phyloP scores from a whole-genome alignment of 2,113 vertebrate species.

The Phylloscopus trochiloides region DNA sequence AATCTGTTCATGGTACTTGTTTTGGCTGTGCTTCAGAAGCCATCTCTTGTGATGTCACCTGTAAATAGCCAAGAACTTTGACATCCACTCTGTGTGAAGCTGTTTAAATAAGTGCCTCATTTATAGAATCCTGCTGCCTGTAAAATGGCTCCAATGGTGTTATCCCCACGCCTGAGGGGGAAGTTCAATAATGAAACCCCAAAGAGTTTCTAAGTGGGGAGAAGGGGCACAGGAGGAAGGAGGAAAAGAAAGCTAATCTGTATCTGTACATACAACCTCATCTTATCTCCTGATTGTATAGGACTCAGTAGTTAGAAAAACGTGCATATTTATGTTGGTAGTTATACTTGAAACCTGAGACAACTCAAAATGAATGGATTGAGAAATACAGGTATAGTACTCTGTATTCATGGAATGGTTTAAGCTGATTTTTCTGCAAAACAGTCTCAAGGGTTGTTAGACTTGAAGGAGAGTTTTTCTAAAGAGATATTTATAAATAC shows the following conservation, averaged over 20 bases:
- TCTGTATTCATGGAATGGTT: neutral
- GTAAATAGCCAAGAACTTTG: slow-evolving; percentile 80
- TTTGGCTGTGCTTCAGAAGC: slow-evolving; percentile 31
- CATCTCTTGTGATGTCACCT: slow-evolving; percentile 83
- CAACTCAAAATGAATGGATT: neutral
- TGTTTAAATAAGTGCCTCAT: slow-evolving; percentile 83
- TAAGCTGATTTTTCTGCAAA: neutral
- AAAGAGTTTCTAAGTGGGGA: slow-evolving; percentile 59
- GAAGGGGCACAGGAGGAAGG: neutral
- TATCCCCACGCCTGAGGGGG: slow-evolving; percentile 74
- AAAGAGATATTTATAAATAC: neutral
- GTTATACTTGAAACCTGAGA: neutral
- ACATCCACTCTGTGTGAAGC: slow-evolving; percentile 79
- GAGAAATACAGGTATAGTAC: neutral
- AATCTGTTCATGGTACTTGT: slow-evolving; percentile 30
- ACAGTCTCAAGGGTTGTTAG: neutral
- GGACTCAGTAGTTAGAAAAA: neutral
- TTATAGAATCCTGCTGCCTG: slow-evolving; percentile 82
- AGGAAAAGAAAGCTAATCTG: slow-evolving; percentile 68
- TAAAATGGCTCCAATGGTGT: slow-evolving; percentile 82
- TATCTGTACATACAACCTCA: slow-evolving; percentile 67
- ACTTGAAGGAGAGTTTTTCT: neutral
- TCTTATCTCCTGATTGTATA: slow-evolving; percentile 65
- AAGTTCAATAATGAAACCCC: slow-evolving; percentile 73
- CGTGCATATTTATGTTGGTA: neutral